Base-by-base conservation (phyloP, 1,140 invertebrate genomes). In the Amyelois transitella region DNA sequence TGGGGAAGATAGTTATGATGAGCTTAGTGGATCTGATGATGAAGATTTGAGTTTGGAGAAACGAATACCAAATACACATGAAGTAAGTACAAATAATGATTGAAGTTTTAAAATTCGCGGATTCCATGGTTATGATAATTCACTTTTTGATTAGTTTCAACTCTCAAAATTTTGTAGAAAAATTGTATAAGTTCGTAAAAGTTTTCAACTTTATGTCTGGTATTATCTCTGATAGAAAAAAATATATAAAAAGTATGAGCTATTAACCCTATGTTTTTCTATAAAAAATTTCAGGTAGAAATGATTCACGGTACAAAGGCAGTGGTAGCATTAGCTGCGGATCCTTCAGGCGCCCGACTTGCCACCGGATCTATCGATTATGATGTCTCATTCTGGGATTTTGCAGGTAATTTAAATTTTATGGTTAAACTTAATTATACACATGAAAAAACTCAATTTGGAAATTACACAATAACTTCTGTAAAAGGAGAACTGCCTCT, bases 301-400 rank as follows among this genome's bases (percentile, higher is more conserved):
- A 93, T 99, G 90, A 91, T 90, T 43, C 97, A 98, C 88, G 96
- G 97, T 0, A 91, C 72, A 0, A 96, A 96, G 89, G 94, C 96
- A 2, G 93, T 98, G 0, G 93, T 96, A 1, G 97, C 97, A 0
- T 79, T 99, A 2, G 93, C 94, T 8, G 92, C 96, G 0, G 98
- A 99, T 89, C 95, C 96, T 0, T 95, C 97, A 20, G 98, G 98
- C 14, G 95, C 96, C 14, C 89, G 98, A 20, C 86, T 99, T 10
- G 96, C 97, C 0, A 95, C 96, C n/a, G 98, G 98, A 7, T 96
- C 95, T 5, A 92, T 96, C 19, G 97, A 99, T 77, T 99, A 99
- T 88, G 96, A 99, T 66, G 94, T 99, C 0, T 94, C 94, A 55
- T 96, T 99, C 63, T 99, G 97, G 96, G 98, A 99, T 88, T 99